phyloP scores from a whole-genome alignment of 2,113 vertebrate species.

The Todiramphus chloris region DNA sequence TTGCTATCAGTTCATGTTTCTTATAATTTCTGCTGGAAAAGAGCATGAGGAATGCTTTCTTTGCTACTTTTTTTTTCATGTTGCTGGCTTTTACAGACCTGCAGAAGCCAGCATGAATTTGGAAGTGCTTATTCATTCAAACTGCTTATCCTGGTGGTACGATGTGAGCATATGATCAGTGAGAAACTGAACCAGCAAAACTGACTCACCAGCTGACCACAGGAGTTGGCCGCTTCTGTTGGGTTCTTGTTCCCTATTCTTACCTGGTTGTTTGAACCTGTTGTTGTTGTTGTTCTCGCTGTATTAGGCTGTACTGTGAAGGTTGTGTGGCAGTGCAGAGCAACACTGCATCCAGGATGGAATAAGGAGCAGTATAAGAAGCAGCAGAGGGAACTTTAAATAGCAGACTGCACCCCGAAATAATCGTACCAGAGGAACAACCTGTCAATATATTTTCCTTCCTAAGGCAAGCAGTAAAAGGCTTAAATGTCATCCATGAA shows the following conservation, averaged over 20 bases:
- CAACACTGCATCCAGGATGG: not conserved
- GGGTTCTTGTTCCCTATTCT: not conserved
- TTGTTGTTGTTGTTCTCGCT: not conserved
- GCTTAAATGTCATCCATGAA: not conserved
- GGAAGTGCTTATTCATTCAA: not conserved
- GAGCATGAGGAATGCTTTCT: not conserved
- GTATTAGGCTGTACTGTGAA: not conserved
- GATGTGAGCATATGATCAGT: not conserved
- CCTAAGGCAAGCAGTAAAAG: not conserved
- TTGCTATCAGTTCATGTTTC: not conserved
- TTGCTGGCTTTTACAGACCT: not conserved
- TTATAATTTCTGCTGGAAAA: not conserved
- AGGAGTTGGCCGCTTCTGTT: not conserved
- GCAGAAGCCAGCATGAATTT: not conserved
- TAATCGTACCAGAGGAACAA: fast-evolving
- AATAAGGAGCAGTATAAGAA: not conserved
- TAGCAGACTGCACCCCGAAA: not conserved
- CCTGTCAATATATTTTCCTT: not conserved
- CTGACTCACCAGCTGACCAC: not conserved
- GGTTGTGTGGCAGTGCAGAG: not conserved
- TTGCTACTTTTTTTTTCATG: not conserved
- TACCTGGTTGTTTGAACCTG: not conserved
- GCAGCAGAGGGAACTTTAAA: not conserved
- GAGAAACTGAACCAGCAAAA: not conserved
- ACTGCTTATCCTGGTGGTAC: not conserved